phyloP scores from a whole-genome alignment of 2,888 invertebrate species.

The Galerucella calmariensis region DNA sequence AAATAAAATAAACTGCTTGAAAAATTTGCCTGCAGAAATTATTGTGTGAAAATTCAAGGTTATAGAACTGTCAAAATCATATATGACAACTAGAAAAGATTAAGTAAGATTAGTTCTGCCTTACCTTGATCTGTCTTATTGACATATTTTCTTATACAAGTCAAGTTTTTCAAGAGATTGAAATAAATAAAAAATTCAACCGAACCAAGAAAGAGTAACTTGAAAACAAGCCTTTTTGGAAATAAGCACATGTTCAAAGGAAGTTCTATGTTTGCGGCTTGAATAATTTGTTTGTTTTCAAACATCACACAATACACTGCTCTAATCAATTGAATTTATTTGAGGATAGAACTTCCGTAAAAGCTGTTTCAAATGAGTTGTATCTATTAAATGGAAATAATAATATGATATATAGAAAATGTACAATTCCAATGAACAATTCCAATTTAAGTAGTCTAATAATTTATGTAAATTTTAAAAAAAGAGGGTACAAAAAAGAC shows the following conservation, averaged over 20 bases:
- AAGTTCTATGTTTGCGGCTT: neutral
- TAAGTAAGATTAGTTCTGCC: too few relatives aligned
- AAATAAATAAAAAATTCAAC: neutral
- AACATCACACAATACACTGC: neutral
- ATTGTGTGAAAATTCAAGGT: too few relatives aligned
- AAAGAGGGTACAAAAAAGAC: neutral
- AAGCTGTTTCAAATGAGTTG: slow-evolving; percentile 3
- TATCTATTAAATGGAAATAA: neutral
- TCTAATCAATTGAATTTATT: neutral
- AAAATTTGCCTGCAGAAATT: neutral
- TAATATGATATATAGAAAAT: neutral
- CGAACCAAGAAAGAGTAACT: neutral
- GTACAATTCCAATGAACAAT: too few relatives aligned
- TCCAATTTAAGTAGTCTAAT: too few relatives aligned
- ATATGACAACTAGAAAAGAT: too few relatives aligned
- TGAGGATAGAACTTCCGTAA: slow-evolving; percentile 4
- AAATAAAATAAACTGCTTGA: neutral
- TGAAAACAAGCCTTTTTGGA: neutral
- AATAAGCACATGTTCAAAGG: neutral
- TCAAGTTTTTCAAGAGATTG: neutral
- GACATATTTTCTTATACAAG: too few relatives aligned
- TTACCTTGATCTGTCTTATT: too few relatives aligned
- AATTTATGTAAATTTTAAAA: neutral
- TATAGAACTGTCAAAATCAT: too few relatives aligned
- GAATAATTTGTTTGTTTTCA: neutral